A percentile compares a stretch with the other conserved stretches of the same genome.
These are phyloP conservation scores for Himantopus leucocephalus DNA, from an alignment of 2,113 vertebrate species.

Conservation along the genomic window DNA sequence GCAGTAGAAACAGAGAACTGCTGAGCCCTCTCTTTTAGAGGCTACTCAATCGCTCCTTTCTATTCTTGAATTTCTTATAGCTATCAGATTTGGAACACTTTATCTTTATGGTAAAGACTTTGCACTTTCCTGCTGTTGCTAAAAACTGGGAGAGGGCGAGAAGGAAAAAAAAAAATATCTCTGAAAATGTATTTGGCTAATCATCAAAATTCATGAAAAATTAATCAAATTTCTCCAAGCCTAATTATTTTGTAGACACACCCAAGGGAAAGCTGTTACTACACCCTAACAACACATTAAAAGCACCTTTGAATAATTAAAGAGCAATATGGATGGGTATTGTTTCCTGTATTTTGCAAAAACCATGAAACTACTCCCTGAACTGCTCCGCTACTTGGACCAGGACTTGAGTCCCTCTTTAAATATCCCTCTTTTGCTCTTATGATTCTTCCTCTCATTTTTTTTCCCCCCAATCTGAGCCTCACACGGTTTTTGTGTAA, in stretches of 20 bases:
- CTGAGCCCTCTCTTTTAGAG: neutral
- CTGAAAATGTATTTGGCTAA: neutral
- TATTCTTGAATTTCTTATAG: neutral
- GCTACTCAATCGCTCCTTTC: neutral
- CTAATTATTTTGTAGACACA: conserved; percentile 40
- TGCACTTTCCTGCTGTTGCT: neutral
- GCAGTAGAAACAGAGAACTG: neutral
- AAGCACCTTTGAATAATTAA: conserved; percentile 61
- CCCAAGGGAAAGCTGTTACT: conserved; percentile 35
- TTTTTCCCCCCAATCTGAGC: neutral
- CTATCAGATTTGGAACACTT: neutral
- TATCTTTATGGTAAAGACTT: neutral
- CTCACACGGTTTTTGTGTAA: neutral
- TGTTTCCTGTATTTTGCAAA: neutral
- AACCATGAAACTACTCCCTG: neutral
- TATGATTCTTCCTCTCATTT: no score
- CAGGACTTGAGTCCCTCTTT: neutral
- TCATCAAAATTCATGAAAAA: conserved; percentile 52
- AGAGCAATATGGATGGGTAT: neutral
- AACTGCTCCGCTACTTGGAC: fast-evolving
- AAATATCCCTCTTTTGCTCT: neutral
- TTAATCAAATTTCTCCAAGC: conserved; percentile 34
- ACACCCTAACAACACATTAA: conserved; percentile 21
- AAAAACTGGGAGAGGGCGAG: neutral
- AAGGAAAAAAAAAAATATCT: neutral